These are phyloP conservation scores for Lepetodrilus schrolli DNA, from an alignment of 2,888 invertebrate species.

Conservation along the genomic window DNA sequence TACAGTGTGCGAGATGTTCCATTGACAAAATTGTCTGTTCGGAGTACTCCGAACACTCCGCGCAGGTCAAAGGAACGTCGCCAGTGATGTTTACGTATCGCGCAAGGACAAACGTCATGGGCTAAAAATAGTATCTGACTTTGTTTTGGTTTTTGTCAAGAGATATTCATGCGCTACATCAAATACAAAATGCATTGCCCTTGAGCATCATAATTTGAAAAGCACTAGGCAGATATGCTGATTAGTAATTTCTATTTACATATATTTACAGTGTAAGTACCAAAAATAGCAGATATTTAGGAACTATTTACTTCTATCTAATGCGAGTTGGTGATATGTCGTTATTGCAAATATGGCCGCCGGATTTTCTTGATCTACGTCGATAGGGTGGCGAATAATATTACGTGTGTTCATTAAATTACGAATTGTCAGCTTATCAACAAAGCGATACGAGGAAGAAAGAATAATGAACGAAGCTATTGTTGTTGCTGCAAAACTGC, in stretches of 20 bases:
- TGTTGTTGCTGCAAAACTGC: conserved; percentile 37
- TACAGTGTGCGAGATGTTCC: no score
- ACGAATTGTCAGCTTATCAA: background rate
- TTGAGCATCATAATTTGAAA: background rate
- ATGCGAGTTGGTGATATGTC: background rate
- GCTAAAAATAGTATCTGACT: conserved; percentile 17
- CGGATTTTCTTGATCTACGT: conserved; percentile 19
- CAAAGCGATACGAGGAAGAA: background rate
- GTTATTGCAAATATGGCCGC: background rate
- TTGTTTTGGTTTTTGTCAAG: background rate
- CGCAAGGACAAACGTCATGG: background rate
- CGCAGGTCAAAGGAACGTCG: no score
- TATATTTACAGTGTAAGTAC: no score
- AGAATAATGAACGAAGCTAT: conserved; percentile 28
- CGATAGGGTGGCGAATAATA: background rate
- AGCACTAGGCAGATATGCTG: no score
- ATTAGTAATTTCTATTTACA: no score
- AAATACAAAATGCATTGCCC: no score
- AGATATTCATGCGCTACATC: background rate
- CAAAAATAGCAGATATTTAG: no score
- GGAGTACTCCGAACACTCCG: no score
- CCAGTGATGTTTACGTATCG: conserved; percentile 24
- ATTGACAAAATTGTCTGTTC: no score
- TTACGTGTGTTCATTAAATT: background rate
- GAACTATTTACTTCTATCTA: background rate